phyloP scores from a whole-genome alignment of 1,140 invertebrate species.

The Penaeus chinensis region DNA sequence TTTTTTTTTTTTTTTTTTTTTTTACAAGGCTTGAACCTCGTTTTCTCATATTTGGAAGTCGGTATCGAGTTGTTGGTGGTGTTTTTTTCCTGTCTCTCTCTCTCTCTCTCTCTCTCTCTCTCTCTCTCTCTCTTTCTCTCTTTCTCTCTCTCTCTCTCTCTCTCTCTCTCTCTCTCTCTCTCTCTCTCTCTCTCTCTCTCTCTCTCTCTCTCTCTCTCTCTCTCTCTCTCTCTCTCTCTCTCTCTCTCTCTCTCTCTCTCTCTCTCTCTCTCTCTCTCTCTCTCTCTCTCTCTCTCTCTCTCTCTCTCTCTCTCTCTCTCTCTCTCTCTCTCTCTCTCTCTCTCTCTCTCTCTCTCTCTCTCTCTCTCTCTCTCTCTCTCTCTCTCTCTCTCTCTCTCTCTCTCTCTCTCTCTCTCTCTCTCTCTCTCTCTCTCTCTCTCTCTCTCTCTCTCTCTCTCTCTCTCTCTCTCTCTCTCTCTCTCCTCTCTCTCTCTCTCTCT shows the following conservation, averaged over 20 bases:
- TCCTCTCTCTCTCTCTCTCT: neutral
- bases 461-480: neutral
- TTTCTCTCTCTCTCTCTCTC: constrained; percentile 15
- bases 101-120: neutral
- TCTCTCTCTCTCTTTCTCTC: constrained; percentile 6
- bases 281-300: too few species aligned
- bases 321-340: neutral
- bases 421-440: neutral
- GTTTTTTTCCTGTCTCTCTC: neutral
- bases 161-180: neutral
- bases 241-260: neutral
- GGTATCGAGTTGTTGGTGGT: neutral
- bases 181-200: neutral
- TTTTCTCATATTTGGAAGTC: neutral
- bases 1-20: too few species aligned
- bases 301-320: neutral
- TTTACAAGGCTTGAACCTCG: neutral
- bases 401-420: neutral
- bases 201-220: neutral
- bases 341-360: too few species aligned
- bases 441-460: neutral
- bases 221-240: neutral
- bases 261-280: neutral
- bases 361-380: too few species aligned
- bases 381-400: too few species aligned